Evolutionary conservation across 2,797 vertebrate genomes (phyloP).

Genomic region (Vireo griseus): DNA sequence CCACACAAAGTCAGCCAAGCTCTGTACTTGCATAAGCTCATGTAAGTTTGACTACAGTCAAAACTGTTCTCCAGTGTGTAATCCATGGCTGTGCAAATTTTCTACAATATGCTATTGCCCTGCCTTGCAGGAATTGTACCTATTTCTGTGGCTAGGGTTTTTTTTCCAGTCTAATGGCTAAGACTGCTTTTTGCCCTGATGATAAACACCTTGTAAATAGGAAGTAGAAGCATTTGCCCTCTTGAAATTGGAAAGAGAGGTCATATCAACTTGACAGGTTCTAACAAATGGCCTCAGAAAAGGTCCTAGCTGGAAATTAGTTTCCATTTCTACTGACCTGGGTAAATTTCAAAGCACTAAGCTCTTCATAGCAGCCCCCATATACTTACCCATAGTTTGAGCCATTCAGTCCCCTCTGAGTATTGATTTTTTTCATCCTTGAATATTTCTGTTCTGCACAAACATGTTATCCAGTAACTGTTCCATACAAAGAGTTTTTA

Average conservation of each 20-base stretch:
- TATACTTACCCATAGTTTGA: neutral
- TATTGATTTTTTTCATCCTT: neutral
- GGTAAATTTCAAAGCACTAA: neutral
- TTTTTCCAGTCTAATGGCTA: neutral
- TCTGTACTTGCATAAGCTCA: neutral
- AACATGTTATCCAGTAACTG: neutral
- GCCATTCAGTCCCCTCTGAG: neutral
- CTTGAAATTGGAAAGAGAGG: neutral
- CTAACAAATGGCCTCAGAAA: neutral
- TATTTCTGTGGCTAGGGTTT: neutral
- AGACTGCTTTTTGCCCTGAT: neutral
- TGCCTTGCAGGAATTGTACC: neutral
- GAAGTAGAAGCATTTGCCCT: neutral
- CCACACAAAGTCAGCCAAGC: neutral
- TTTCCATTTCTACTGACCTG: neutral
- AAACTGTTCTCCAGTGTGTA: neutral
- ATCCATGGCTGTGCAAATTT: neutral
- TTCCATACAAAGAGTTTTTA: neutral
- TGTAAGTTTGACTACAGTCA: neutral
- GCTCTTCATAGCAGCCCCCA: neutral
- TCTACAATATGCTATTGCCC: neutral
- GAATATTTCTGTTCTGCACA: neutral
- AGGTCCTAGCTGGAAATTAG: neutral
- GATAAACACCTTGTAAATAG: neutral
- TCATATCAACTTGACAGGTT: neutral